These are phyloP conservation scores for Nothocercus nigrocapillus DNA, from an alignment of 2,113 vertebrate genomes.

Conservation along the genomic window DNA sequence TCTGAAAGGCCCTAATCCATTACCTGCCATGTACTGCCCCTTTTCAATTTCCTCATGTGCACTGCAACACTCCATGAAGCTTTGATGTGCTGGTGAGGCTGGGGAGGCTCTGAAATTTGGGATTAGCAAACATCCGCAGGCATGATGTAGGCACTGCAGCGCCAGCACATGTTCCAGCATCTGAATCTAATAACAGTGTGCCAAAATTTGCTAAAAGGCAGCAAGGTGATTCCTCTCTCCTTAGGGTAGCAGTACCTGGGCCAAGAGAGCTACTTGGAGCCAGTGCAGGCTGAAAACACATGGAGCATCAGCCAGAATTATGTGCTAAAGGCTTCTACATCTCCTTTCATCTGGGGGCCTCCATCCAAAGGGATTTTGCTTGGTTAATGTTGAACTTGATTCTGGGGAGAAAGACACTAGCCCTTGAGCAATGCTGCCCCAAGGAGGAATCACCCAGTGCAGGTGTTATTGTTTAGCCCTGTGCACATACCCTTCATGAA, in stretches of 20 bases:
- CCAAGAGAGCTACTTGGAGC: not conserved
- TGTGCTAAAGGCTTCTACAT: not conserved
- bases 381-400: not conserved
- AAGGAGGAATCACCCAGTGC: not conserved
- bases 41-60: constrained; percentile 29
- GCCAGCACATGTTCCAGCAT: not conserved
- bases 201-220: not conserved
- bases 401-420: not conserved
- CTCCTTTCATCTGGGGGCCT: not conserved
- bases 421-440: not conserved
- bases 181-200: not conserved
- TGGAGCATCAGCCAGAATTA: not conserved
- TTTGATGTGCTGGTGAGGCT: constrained; percentile 56
- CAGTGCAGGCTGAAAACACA: not conserved
- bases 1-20: constrained; percentile 41
- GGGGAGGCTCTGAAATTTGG: constrained; percentile 48
- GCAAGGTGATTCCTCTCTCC: not conserved
- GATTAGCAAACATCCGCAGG: constrained; percentile 53
- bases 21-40: constrained; percentile 42
- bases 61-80: not conserved
- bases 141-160: constrained; percentile 17
- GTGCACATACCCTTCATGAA: not conserved
- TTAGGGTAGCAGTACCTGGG: not conserved
- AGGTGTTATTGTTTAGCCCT: too few relatives aligned
- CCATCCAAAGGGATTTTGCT: not conserved